Percentiles rank a stretch among this genome's conserved stretches.
These are phyloP conservation scores for Conchocele bisecta DNA, from an alignment of 2,888 invertebrate genomes.

Conservation along the genomic window DNA sequence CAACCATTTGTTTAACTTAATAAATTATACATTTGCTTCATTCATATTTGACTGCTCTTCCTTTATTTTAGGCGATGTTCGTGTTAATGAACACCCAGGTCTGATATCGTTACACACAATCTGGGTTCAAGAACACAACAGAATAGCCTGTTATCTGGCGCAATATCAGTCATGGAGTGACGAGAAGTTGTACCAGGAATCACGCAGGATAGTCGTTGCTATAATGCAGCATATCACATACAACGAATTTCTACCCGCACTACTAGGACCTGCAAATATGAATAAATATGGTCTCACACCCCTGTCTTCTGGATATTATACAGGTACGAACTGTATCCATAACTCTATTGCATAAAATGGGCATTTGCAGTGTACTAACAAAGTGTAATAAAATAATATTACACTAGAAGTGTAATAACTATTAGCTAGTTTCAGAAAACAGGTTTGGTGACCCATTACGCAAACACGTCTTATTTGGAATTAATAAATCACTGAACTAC, in stretches of 20 bases:
- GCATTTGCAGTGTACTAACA: too few relatives aligned
- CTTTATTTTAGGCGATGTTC: constrained; percentile 91
- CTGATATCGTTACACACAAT: constrained; percentile 93
- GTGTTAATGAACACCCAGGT: constrained; percentile 93
- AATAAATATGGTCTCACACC: constrained; percentile 94
- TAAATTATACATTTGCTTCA: too few relatives aligned
- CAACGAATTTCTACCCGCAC: constrained; percentile 87
- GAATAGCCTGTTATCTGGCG: constrained; percentile 89
- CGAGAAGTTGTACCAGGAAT: constrained; percentile 69
- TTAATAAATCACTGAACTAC: too few relatives aligned
- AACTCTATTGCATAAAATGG: too few relatives aligned
- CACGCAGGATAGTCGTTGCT: constrained; percentile 89
- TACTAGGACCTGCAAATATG: constrained; percentile 95
- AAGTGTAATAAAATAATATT: too few relatives aligned
- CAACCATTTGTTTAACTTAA: too few relatives aligned
- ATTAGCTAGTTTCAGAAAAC: too few relatives aligned
- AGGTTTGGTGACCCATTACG: too few relatives aligned
- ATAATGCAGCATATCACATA: constrained; percentile 85
- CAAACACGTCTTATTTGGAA: too few relatives aligned
- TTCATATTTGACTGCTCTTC: too few relatives aligned
- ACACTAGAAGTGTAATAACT: too few relatives aligned
- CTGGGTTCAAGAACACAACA: constrained; percentile 90
- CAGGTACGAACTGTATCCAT: too few relatives aligned
- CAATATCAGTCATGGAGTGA: constrained; percentile 92
- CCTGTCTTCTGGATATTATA: constrained; percentile 90